phyloP scores from a whole-genome alignment of 92 coral and sea anemone species.

The Micromussa lordhowensis region DNA sequence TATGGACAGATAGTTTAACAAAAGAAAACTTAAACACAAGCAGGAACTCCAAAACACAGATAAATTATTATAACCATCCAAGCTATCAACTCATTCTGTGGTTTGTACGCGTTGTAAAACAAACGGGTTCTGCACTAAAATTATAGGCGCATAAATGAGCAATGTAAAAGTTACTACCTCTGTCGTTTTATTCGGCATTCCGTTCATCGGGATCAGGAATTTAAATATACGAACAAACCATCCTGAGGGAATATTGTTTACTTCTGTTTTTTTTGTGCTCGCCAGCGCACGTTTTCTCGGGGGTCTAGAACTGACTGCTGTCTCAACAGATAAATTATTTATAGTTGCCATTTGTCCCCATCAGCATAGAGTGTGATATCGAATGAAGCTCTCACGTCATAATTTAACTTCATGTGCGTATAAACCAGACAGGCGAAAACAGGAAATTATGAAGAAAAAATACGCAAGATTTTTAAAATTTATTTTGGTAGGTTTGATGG shows the following conservation, averaged over 20 bases:
- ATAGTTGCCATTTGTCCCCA: slow-evolving; percentile 36
- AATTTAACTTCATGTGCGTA: background rate
- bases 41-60: slow-evolving; percentile 23
- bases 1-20: slow-evolving; percentile 24
- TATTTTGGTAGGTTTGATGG: background rate
- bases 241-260: slow-evolving; percentile 39
- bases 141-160: background rate
- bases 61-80: slow-evolving; percentile 1
- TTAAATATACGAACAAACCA: slow-evolving; percentile 29
- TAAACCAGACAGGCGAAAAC: background rate
- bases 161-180: slow-evolving; percentile 6
- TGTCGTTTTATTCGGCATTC: slow-evolving; percentile 39
- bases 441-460: background rate
- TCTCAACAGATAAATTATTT: slow-evolving; percentile 35
- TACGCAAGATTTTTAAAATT: background rate
- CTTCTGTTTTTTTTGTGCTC: background rate
- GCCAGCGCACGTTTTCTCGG: slow-evolving; percentile 25
- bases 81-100: slow-evolving; percentile 22
- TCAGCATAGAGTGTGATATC: background rate
- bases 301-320: slow-evolving; percentile 30
- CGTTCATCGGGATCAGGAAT: slow-evolving; percentile 7
- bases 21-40: slow-evolving; percentile 30
- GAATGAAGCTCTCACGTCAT: slow-evolving; percentile 15
- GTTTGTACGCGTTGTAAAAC: slow-evolving; percentile 19
- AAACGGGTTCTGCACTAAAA: slow-evolving; percentile 3